phyloP scores from a whole-genome alignment of 2,888 invertebrate species.

The Ornithoptera priamus region DNA sequence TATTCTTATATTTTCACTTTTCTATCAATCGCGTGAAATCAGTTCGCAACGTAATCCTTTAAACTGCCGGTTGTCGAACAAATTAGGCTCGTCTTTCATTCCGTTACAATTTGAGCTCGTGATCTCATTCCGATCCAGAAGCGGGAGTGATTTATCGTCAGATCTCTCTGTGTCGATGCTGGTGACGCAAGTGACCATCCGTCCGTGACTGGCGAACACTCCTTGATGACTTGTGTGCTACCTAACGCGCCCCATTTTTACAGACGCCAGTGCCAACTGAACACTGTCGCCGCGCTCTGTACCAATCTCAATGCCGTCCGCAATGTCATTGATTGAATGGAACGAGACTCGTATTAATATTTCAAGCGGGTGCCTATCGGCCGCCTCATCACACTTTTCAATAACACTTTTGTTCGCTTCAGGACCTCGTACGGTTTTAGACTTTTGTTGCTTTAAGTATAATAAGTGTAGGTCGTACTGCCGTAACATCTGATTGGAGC shows the following conservation, averaged over 20 bases:
- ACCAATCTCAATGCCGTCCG: conserved; percentile 31
- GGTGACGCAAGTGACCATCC: conserved; percentile 72
- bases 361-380: conserved; percentile 16
- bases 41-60: conserved; percentile 29
- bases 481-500: neutral
- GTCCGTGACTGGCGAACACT: conserved; percentile 73
- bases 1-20: neutral
- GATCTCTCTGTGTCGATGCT: conserved; percentile 58
- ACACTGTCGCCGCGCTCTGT: conserved; percentile 35
- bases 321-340: conserved; percentile 25
- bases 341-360: conserved; percentile 9
- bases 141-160: conserved; percentile 65
- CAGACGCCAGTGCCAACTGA: conserved; percentile 56
- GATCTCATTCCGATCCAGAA: conserved; percentile 75
- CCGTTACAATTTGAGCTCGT: conserved; percentile 60
- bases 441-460: conserved; percentile 5
- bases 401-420: conserved; percentile 19
- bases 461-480: neutral
- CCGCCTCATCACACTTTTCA: conserved; percentile 3
- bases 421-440: conserved; percentile 9
- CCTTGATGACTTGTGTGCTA: conserved; percentile 54
- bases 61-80: conserved; percentile 41
- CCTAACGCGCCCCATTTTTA: conserved; percentile 67
- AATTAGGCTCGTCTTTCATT: conserved; percentile 60
- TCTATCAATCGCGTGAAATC: neutral